Evolutionary conservation across 2,113 vertebrate genomes (phyloP).

Genomic region (Hypanus sabinus): DNA sequence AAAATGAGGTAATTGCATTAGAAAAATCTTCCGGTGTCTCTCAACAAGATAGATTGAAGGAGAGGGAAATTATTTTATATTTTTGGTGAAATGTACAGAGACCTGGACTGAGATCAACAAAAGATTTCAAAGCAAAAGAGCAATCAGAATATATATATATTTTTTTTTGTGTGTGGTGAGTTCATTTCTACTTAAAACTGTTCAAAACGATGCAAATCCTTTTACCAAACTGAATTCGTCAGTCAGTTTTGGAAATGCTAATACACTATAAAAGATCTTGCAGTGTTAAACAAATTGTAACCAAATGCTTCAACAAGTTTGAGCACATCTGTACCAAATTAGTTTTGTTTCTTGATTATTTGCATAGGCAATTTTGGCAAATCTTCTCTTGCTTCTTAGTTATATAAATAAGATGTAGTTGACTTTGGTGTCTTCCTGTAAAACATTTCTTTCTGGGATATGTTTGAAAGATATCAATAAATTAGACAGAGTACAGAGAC

Average conservation of each 20-base stretch:
- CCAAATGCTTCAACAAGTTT: background rate
- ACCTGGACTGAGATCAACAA: background rate
- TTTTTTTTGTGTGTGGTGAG: no score
- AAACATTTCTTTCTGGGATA: background rate
- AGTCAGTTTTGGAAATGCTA: background rate
- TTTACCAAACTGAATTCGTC: background rate
- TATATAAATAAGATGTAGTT: background rate
- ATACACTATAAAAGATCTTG: background rate
- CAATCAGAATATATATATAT: background rate
- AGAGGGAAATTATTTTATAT: background rate
- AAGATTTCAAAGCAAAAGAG: background rate
- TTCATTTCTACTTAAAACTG: background rate
- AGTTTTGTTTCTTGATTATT: conserved; percentile 4
- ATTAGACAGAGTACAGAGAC: no score
- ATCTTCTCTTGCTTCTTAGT: background rate
- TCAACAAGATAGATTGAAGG: no score
- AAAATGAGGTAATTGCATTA: no score
- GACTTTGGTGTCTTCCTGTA: background rate
- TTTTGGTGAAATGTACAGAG: background rate
- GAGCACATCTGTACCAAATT: background rate
- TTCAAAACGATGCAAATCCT: background rate
- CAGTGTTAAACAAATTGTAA: background rate
- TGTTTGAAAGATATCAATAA: no score
- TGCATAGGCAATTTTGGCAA: background rate
- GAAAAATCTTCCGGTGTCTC: no score